Evolutionary conservation across 92 coral and sea anemone genomes (phyloP).

Genomic region (Desmophyllum pertusum): DNA sequence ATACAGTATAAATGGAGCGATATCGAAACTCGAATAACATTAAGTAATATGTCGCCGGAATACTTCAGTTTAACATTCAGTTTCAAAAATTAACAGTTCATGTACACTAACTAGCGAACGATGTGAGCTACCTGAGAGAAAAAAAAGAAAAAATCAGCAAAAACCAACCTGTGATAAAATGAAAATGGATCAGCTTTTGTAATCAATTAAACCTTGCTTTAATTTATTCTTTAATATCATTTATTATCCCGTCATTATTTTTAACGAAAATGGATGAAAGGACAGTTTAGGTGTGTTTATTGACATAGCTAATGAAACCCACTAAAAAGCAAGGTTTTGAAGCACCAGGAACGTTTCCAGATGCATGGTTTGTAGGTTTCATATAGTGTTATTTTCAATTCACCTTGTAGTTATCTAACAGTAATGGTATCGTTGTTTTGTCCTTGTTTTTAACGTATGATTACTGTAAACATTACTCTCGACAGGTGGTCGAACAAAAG

Average conservation of each 20-base stretch:
- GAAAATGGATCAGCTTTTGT: background rate
- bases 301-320: background rate
- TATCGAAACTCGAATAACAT: background rate
- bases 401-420: background rate
- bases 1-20: background rate
- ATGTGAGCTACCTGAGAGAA: background rate
- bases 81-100: no score
- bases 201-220: slow-evolving; percentile 7
- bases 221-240: slow-evolving; percentile 4
- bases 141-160: background rate
- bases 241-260: background rate
- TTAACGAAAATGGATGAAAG: background rate
- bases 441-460: background rate
- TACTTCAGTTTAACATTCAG: no score
- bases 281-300: background rate
- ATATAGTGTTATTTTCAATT: background rate
- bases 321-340: background rate
- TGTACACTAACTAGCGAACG: background rate
- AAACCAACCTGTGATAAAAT: background rate
- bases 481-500: slow-evolving; percentile 36
- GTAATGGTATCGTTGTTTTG: background rate
- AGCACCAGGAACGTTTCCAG: background rate
- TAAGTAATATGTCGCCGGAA: no score
- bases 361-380: background rate
- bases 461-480: slow-evolving; percentile 9